Conservation (phyloP, 2,797 vertebrate genomes). For the Sebastiscus albofasciatus region DNA sequence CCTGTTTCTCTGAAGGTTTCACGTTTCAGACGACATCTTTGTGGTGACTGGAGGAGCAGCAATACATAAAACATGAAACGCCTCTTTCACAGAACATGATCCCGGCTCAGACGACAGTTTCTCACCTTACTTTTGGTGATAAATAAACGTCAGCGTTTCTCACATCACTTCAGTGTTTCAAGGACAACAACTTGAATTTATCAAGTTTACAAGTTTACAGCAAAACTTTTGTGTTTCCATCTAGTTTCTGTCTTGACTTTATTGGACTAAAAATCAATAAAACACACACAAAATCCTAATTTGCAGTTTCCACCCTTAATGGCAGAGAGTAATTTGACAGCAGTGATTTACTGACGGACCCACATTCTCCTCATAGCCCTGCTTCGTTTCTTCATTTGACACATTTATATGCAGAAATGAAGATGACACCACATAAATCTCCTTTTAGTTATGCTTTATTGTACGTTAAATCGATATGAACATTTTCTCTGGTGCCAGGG, state of each 20-base stretch:
- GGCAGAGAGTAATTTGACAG: background rate
- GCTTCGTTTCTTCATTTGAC: constrained; percentile 21
- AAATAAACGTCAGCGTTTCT: background rate
- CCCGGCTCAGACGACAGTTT: background rate
- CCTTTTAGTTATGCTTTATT: constrained; percentile 36
- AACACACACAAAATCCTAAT: background rate
- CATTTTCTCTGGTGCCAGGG: constrained; percentile 32
- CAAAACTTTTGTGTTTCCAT: background rate
- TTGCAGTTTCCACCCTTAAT: background rate
- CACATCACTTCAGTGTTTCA: background rate
- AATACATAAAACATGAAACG: background rate
- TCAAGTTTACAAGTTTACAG: background rate
- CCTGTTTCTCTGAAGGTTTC: background rate
- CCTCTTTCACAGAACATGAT: background rate
- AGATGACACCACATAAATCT: constrained; percentile 25
- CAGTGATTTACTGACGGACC: background rate
- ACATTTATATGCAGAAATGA: constrained; percentile 37
- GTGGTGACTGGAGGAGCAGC: constrained; percentile 4
- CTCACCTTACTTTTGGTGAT: background rate
- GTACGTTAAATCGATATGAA: constrained; percentile 27
- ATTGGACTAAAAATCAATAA: constrained; percentile 1
- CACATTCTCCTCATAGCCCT: background rate
- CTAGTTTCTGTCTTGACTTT: background rate
- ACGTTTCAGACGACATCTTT: constrained; percentile 8
- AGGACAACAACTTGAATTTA: background rate